A percentile compares a stretch with the other conserved stretches of the same genome.
Conservation (phyloP, 2,113 vertebrate species). For the Loxodonta africana region DNA sequence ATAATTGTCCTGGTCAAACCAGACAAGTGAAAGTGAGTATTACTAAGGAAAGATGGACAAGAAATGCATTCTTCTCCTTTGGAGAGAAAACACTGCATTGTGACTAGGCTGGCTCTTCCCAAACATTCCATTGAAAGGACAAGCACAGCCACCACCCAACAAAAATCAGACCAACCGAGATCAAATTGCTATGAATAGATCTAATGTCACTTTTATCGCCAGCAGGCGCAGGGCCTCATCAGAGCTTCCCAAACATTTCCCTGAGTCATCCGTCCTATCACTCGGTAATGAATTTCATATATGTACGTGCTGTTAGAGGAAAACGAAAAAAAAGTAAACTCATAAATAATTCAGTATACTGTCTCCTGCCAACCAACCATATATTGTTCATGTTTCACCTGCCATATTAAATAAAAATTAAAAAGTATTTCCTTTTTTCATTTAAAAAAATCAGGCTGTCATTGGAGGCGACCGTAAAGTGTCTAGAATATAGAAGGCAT, state of each 20-base stretch:
- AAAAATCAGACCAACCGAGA: neutral
- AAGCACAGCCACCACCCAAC: neutral
- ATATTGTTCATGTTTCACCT: conserved; percentile 60
- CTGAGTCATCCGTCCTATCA: neutral
- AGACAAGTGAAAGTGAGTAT: neutral
- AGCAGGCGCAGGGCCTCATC: no score
- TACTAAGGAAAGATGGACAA: neutral
- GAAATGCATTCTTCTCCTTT: neutral
- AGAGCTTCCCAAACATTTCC: neutral
- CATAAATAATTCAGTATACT: conserved; percentile 72
- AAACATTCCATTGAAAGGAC: neutral
- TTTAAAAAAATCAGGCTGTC: conserved; percentile 32
- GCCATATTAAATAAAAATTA: conserved; percentile 75
- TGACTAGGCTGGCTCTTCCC: neutral
- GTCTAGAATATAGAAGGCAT: neutral
- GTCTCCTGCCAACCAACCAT: conserved; percentile 59
- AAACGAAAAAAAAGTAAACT: conserved; percentile 17
- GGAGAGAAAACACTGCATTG: neutral
- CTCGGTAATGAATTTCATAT: conserved; percentile 54
- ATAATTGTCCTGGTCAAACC: neutral
- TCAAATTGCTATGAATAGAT: neutral
- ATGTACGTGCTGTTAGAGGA: neutral
- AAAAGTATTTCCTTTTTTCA: conserved; percentile 55
- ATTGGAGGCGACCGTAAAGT: neutral
- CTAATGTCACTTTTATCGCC: neutral